Conservation (phyloP, 2,113 vertebrate species). For the Tupaia tana region DNA sequence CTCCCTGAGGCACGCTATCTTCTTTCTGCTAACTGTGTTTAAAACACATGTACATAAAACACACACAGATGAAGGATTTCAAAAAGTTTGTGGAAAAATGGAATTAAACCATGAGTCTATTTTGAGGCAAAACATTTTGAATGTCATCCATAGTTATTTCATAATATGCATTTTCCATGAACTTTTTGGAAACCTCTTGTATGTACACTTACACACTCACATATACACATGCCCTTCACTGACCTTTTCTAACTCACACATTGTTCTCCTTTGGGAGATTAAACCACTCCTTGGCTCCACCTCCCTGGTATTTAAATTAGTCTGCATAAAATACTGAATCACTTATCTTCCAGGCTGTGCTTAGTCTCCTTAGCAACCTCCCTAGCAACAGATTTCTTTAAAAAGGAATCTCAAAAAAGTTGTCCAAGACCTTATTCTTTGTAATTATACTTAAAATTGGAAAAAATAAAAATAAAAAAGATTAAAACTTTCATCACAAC, state of each 20-base stretch:
- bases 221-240: not conserved
- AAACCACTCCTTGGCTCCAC: conserved; percentile 35
- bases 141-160: too few species aligned
- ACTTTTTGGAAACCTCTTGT: too few species aligned
- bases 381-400: conserved; percentile 71
- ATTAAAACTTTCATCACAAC: not conserved
- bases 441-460: conserved; percentile 25
- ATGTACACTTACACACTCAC: not conserved
- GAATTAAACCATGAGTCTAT: too few species aligned
- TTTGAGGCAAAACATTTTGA: too few species aligned
- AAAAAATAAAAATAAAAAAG: not conserved
- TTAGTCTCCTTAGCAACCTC: conserved; percentile 74
- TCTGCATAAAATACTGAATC: conserved; percentile 71
- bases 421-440: conserved; percentile 39
- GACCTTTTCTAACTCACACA: conserved; percentile 14
- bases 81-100: too few species aligned
- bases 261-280: conserved; percentile 31
- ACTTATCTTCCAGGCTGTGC: conserved; percentile 61
- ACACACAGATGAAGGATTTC: not conserved
- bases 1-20: not conserved
- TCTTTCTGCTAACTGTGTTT: not conserved
- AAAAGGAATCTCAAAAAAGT: conserved; percentile 70
- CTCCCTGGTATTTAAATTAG: conserved; percentile 74
- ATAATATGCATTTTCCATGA: too few species aligned
- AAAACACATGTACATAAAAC: not conserved